Evolutionary conservation across 1,140 invertebrate genomes (phyloP).

Genomic region (Atta texana): DNA sequence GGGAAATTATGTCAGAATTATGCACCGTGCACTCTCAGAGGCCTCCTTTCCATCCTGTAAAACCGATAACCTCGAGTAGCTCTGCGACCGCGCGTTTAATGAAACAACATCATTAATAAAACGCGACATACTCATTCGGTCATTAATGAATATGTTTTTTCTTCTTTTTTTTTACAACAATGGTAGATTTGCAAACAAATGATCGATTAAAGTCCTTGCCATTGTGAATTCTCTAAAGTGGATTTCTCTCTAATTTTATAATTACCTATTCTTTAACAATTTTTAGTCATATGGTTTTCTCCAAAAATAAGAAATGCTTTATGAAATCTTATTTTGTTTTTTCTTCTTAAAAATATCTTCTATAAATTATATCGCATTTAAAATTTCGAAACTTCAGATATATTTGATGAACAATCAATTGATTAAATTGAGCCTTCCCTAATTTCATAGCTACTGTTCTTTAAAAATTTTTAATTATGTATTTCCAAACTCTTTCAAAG

Average conservation of each 20-base stretch:
- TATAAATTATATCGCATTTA: too few species aligned
- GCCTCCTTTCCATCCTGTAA: conserved; percentile 60
- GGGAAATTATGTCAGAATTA: conserved; percentile 72
- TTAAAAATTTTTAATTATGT: neutral
- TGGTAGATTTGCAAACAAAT: neutral
- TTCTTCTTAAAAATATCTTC: too few species aligned
- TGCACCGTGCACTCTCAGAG: conserved; percentile 18
- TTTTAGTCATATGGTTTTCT: neutral
- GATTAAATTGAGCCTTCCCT: neutral
- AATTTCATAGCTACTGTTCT: too few species aligned
- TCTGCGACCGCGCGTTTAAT: conserved; percentile 64
- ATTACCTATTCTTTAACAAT: neutral
- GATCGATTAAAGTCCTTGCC: neutral
- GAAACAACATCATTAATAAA: conserved; percentile 75
- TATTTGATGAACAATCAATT: neutral
- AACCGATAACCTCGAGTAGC: conserved; percentile 71
- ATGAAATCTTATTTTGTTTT: too few species aligned
- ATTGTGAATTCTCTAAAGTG: neutral
- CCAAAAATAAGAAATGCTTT: too few species aligned
- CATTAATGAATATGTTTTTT: conserved; percentile 21
- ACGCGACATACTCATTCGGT: conserved; percentile 62
- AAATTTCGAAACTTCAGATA: too few species aligned
- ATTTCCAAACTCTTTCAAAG: neutral
- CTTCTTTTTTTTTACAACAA: neutral
- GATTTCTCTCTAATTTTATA: neutral